Percentiles rank a stretch among this genome's conserved stretches.
phyloP scores from a whole-genome alignment of 1,140 invertebrate species.

The Euura lappo region DNA sequence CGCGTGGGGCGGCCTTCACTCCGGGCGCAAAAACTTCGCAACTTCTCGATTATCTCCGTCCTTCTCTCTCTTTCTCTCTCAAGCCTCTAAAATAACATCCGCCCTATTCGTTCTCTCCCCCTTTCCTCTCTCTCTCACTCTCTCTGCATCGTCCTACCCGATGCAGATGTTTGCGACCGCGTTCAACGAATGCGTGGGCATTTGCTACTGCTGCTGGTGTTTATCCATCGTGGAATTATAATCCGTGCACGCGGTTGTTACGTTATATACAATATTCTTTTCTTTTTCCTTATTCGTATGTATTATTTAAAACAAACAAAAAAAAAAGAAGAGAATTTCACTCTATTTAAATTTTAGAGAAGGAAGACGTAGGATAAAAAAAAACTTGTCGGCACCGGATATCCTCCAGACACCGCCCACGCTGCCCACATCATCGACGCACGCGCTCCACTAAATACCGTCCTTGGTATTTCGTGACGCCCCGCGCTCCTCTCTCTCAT shows the following conservation, averaged over 20 bases:
- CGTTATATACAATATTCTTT: too few relatives aligned
- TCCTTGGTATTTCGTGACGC: neutral
- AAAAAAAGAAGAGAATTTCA: neutral
- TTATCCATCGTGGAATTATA: too few relatives aligned
- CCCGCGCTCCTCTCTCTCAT: too few relatives aligned
- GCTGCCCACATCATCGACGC: conserved; percentile 16
- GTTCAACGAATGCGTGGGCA: too few relatives aligned
- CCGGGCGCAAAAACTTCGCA: conserved; percentile 4
- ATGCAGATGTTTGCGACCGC: neutral
- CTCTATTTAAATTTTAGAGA: conserved; percentile 10
- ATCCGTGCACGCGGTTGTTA: too few relatives aligned
- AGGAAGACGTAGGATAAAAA: conserved; percentile 30
- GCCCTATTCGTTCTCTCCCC: neutral
- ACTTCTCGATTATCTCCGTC: neutral
- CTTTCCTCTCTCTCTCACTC: neutral
- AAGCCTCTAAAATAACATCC: neutral
- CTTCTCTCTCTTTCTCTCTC: conserved; percentile 1
- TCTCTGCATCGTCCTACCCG: neutral
- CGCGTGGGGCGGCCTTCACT: conserved; percentile 33
- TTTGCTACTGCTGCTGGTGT: too few relatives aligned
- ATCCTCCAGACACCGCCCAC: conserved; percentile 51
- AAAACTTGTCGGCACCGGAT: conserved; percentile 49
- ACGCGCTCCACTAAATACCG: neutral
- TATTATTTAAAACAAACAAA: too few relatives aligned
- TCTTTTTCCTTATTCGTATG: too few relatives aligned